Conservation (phyloP, 1,140 invertebrate genomes). For the Calephelis virginiensis region DNA sequence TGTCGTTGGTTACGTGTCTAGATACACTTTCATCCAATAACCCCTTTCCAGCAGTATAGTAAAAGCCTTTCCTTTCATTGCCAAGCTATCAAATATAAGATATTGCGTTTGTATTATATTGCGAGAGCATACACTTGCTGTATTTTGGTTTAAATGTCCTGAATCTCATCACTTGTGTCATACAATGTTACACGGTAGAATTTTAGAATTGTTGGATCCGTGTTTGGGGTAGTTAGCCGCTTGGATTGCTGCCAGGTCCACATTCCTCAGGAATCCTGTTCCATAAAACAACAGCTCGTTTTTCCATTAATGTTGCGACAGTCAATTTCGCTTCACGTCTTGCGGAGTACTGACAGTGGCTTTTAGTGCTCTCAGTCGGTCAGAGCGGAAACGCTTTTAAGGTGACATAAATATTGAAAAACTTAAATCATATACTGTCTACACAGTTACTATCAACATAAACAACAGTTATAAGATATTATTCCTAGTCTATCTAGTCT, state of each 20-base stretch:
- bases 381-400: too few relatives aligned
- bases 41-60: too few relatives aligned
- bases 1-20: too few relatives aligned
- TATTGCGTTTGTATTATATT: too few relatives aligned
- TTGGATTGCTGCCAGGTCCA: conserved; percentile 10
- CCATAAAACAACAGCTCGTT: conserved; percentile 8
- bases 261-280: conserved; percentile 1
- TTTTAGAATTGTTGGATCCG: conserved; percentile 5
- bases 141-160: background rate
- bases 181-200: conserved; percentile 1
- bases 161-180: background rate
- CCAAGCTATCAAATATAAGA: too few relatives aligned
- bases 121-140: too few relatives aligned
- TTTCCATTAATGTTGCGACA: conserved; percentile 8
- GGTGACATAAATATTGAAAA: background rate
- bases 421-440: too few relatives aligned
- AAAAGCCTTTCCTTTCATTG: too few relatives aligned
- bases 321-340: background rate
- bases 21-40: too few relatives aligned
- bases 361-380: background rate
- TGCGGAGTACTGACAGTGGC: background rate
- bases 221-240: conserved; percentile 12
- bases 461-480: too few relatives aligned
- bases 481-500: too few relatives aligned
- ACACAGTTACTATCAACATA: too few relatives aligned